These are phyloP conservation scores for Formica aserva DNA, from an alignment of 2,888 invertebrate species.

Conservation along the genomic window DNA sequence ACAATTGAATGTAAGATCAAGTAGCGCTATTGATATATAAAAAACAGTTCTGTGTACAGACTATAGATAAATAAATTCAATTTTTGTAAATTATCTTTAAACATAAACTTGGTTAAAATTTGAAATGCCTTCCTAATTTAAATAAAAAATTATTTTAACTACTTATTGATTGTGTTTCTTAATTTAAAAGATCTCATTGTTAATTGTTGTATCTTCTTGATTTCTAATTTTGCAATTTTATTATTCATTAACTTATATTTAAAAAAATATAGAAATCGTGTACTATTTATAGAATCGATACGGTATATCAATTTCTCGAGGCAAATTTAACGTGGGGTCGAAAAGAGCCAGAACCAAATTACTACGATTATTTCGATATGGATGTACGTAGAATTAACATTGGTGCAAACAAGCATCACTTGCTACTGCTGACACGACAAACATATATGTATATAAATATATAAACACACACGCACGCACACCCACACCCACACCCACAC, in stretches of 20 bases:
- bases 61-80: background rate
- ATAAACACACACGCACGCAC: too few species aligned
- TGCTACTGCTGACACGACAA: background rate
- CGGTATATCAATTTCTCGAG: conserved; percentile 77
- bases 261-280: background rate
- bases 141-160: background rate
- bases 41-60: background rate
- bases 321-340: conserved; percentile 81
- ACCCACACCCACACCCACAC: too few species aligned
- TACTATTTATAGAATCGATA: conserved; percentile 76
- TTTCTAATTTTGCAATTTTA: background rate
- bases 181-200: background rate
- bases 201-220: background rate
- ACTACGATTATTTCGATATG: conserved; percentile 75
- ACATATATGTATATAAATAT: background rate
- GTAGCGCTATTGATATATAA: background rate
- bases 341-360: conserved; percentile 72
- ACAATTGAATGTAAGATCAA: background rate
- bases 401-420: background rate
- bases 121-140: background rate
- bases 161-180: background rate
- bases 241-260: background rate
- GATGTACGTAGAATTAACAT: conserved; percentile 63
- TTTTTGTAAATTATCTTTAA: background rate
- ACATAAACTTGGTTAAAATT: background rate